These are phyloP conservation scores for Orchesella cincta DNA, from an alignment of 1,140 invertebrate species.

Conservation along the genomic window DNA sequence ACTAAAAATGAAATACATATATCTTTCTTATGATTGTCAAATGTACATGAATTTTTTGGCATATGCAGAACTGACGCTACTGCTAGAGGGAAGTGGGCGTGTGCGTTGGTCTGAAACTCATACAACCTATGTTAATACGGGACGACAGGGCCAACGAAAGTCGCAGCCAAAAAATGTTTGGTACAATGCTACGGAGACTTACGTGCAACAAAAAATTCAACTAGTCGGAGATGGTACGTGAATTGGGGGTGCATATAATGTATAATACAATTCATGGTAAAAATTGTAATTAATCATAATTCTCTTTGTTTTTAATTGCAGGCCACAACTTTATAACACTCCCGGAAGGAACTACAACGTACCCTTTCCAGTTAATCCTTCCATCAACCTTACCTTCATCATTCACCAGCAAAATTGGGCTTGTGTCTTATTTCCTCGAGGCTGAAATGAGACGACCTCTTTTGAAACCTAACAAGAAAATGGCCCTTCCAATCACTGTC, in stretches of 20 bases:
- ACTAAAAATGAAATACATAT: neutral
- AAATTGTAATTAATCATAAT: too few species aligned
- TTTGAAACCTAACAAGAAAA: neutral
- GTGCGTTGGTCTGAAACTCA: neutral
- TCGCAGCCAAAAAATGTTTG: neutral
- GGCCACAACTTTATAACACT: neutral
- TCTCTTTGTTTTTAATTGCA: too few species aligned
- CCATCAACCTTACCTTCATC: neutral
- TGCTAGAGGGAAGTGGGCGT: neutral
- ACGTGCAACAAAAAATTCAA: neutral
- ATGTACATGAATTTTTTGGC: neutral
- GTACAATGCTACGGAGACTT: neutral
- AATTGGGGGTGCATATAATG: too few species aligned
- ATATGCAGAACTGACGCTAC: neutral
- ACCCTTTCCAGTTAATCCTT: neutral
- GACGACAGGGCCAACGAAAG: neutral
- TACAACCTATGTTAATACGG: neutral
- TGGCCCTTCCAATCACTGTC: neutral
- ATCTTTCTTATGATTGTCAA: neutral
- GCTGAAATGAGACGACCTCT: neutral
- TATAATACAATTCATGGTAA: too few species aligned
- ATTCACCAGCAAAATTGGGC: neutral
- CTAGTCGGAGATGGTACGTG: neutral
- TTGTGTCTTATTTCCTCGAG: constrained; percentile 2
- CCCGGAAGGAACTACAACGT: neutral